Evolutionary conservation across 2,113 vertebrate genomes (phyloP), one percentile per base, ranked within the genome.

Genomic region (Pleuronectes platessa): DNA sequence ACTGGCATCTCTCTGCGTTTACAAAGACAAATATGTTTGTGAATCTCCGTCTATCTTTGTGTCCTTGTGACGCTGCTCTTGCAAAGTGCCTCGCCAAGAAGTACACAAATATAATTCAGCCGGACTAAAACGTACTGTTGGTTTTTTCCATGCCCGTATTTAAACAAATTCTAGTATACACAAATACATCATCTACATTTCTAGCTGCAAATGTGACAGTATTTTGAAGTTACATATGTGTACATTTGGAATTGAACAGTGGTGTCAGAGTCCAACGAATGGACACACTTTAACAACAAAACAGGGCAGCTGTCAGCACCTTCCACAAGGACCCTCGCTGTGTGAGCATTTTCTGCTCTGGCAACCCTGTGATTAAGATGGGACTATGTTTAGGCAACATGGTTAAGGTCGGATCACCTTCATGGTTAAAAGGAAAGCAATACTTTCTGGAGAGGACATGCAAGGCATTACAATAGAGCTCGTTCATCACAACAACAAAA

Each of bases 321-420:
- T 82, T 74, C 61, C 67, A 69, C 81, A 54, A 35, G 68, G 79
- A 89, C 70, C 61, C 64, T 65, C 61, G 40, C 61, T 24, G 37
- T 72, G 40, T 76, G 61, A 81, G 54, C 55, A 59, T 81, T 87
- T 85, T 85, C 79, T 89, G 85, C 85, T 87, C 74, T 59, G 69
- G 66, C 77, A 74, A 71, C 71, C 49, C 73, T 70, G 71, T 85
- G 71, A 89, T 81, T 81, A 83, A 83, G 75, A 72, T 63, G 68
- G 76, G 68, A 24, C 78, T 78, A 74, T 82, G 67, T 85, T 90
- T 79, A 83, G 84, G 74, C 23, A 74, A 62, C 42, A 61, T 78
- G 51, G 71, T 69, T 78, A 18, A 68, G 61, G 71, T 80, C 64
- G 71, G 49, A 80, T 90, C 82, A 76, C 77, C 77, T 79, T 86